Conservation (phyloP, 2,888 invertebrate species). For the Netelia fuscicornis region DNA sequence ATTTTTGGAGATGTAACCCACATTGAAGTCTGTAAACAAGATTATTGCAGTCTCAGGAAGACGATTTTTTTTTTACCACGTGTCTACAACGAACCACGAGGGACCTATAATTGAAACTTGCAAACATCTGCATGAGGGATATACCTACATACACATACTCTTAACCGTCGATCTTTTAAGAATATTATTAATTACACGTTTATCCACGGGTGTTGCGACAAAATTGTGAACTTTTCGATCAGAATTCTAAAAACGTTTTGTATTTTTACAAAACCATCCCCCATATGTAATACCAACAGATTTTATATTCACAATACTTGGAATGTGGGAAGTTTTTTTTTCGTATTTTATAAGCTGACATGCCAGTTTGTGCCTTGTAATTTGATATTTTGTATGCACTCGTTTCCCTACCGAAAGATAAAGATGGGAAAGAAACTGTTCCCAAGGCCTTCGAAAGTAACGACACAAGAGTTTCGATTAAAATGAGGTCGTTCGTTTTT, state of each 20-base stretch:
- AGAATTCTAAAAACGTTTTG: slow-evolving; percentile 35
- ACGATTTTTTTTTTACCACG: slow-evolving; percentile 30
- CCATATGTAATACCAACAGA: slow-evolving; percentile 42
- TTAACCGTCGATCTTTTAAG: slow-evolving; percentile 21
- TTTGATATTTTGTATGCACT: slow-evolving; percentile 21
- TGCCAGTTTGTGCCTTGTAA: slow-evolving; percentile 68
- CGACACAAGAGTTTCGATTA: background rate
- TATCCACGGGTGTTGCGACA: slow-evolving; percentile 7
- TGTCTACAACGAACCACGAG: slow-evolving; percentile 48
- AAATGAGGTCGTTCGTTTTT: slow-evolving; percentile 6
- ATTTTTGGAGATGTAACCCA: slow-evolving; percentile 62
- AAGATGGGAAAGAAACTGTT: background rate
- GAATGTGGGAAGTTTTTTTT: slow-evolving; percentile 58
- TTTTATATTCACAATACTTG: slow-evolving; percentile 57
- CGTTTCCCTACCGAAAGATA: slow-evolving; percentile 31
- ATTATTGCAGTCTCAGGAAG: slow-evolving; percentile 59
- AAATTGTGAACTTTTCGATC: slow-evolving; percentile 7
- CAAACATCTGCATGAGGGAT: slow-evolving; percentile 32
- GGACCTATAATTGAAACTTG: slow-evolving; percentile 33
- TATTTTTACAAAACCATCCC: slow-evolving; percentile 29
- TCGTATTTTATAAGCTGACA: slow-evolving; percentile 61
- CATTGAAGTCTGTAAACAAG: slow-evolving; percentile 60
- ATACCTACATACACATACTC: slow-evolving; percentile 45
- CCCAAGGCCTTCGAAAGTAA: background rate
- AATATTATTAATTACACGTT: slow-evolving; percentile 14